Evolutionary conservation across 2,113 vertebrate genomes (phyloP), one percentile per base, ranked within the genome.

Genomic region (Symphodus melops): DNA sequence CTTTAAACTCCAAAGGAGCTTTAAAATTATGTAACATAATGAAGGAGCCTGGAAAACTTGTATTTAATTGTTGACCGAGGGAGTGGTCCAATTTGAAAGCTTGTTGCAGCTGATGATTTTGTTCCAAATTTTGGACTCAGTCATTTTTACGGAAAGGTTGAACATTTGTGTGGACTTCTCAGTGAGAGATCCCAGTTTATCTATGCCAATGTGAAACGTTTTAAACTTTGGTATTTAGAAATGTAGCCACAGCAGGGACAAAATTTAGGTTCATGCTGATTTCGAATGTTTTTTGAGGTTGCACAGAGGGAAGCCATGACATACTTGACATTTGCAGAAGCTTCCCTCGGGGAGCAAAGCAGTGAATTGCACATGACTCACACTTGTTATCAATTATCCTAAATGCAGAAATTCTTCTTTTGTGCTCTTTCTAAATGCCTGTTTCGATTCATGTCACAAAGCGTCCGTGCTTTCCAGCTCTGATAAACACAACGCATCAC

Each of bases 321-420:
- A 67, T 37, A 59, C 72, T 76, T 88, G 83, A 88, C 82, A 88
- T 91, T 89, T 88, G 80, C 61, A 60, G 68, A 72, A 72, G 75
- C 60, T 62, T 81, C 82, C 77, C 83, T 78, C 57, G 4, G 79
- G 69, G 69, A 48, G 61, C 0, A 20, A 66, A 41, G 41, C 69
- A 44, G 55, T 49, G 72, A 74, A 67, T 63, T 51, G 58, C 54
- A 64, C 49, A 69, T 63, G 63, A 68, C 68, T 79, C 54, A 28
- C 49, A 17, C 17, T 72, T 23, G 48, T 63, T 46, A 39, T 5
- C 8, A 57, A 13, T 62, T 42, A 60, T 64, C 39, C 49, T 56
- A 9, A 53, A 58, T 66, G 39, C 44, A 52, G 61, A 60, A 23
- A 44, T 1, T 2, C 1, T 33, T 13, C 33, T 65, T 58, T 64